Conservation (phyloP, 2,888 invertebrate genomes). For the Anthrax anthrax region DNA sequence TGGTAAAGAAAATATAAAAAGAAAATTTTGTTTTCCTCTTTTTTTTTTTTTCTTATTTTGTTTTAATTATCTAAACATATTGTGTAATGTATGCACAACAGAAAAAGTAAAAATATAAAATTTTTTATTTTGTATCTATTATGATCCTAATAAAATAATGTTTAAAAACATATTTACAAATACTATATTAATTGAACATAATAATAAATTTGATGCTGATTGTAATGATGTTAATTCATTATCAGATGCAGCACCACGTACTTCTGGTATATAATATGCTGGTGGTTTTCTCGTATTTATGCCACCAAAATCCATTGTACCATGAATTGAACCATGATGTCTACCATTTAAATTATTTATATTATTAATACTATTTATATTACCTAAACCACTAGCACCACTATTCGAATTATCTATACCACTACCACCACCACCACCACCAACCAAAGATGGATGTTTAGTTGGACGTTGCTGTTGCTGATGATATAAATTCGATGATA, state of each 20-base stretch:
- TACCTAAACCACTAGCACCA: conserved; percentile 6
- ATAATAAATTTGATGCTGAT: conserved; percentile 11
- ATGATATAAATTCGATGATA: conserved; percentile 27
- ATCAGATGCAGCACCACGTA: conserved; percentile 18
- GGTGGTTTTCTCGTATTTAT: conserved; percentile 30
- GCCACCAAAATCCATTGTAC: conserved; percentile 15
- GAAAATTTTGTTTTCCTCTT: too few species aligned
- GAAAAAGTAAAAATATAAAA: too few species aligned
- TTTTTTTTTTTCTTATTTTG: too few species aligned
- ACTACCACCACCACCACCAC: conserved; percentile 11
- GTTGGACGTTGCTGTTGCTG: conserved; percentile 26
- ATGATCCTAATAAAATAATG: background rate
- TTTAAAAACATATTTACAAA: background rate
- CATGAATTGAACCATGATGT: conserved; percentile 11
- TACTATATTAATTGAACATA: background rate
- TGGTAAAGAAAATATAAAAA: too few species aligned
- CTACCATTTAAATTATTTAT: conserved; percentile 7
- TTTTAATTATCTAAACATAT: too few species aligned
- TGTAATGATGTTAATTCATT: conserved; percentile 23
- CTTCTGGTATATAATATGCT: conserved; percentile 19
- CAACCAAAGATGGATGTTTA: conserved; percentile 18
- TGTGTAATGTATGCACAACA: too few species aligned
- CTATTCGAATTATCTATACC: conserved; percentile 11
- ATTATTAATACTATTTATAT: conserved; percentile 5
- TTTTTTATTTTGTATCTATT: background rate